Conservation (phyloP, 2,888 invertebrate species). For the Sphecodes monilicornis region DNA sequence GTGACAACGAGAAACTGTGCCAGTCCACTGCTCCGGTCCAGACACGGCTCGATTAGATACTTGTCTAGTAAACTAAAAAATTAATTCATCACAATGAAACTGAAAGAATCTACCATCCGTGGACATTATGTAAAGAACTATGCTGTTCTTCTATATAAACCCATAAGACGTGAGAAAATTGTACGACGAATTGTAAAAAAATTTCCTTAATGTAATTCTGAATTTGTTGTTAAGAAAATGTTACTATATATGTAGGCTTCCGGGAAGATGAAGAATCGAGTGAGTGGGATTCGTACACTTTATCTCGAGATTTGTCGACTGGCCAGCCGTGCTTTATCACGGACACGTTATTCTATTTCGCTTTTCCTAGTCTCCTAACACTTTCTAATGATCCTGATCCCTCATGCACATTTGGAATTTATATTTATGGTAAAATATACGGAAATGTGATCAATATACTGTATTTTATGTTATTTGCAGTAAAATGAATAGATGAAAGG, state of each 20-base stretch:
- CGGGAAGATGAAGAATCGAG: not conserved
- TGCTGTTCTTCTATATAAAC: not conserved
- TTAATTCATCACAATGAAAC: not conserved
- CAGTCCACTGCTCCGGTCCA: not conserved
- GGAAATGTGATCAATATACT: not conserved
- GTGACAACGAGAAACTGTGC: conserved; percentile 9
- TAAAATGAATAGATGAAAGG: not conserved
- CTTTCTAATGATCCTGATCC: not conserved
- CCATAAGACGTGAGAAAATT: not conserved
- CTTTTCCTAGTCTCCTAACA: not conserved
- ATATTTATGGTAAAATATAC: not conserved
- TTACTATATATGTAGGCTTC: not conserved
- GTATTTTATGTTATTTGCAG: not conserved
- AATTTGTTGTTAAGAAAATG: not conserved
- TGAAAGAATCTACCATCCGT: not conserved
- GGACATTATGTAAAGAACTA: not conserved
- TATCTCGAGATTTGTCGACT: conserved; percentile 7
- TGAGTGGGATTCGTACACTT: not conserved
- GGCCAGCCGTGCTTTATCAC: conserved; percentile 9
- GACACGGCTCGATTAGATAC: not conserved
- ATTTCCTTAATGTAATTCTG: not conserved
- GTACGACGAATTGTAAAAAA: not conserved
- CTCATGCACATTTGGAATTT: not conserved
- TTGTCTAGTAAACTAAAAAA: not conserved
- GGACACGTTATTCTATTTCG: not conserved